A percentile compares a stretch with the other conserved stretches of the same genome.
phyloP scores from a whole-genome alignment of 2,888 invertebrate species.

The Amphipoea lucens region DNA sequence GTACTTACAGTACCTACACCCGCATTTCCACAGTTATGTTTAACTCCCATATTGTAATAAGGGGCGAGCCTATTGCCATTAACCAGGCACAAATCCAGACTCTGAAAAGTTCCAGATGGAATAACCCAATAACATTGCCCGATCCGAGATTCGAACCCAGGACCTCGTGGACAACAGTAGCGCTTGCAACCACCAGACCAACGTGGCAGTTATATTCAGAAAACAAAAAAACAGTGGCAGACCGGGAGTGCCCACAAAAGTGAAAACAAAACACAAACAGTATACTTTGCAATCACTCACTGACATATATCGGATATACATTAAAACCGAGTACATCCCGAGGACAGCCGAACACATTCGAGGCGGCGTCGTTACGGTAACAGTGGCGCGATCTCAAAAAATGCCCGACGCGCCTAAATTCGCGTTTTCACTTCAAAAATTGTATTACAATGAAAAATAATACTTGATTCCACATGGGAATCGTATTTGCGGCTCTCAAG shows the following conservation, averaged over 20 bases:
- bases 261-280: too few species aligned
- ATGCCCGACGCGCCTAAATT: too few species aligned
- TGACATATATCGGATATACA: too few species aligned
- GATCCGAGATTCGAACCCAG: not conserved
- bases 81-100: not conserved
- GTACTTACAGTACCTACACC: not conserved
- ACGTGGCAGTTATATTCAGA: not conserved
- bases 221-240: not conserved
- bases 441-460: not conserved
- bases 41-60: not conserved
- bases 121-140: not conserved
- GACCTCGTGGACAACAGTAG: not conserved
- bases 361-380: too few species aligned
- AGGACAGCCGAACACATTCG: too few species aligned
- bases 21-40: not conserved
- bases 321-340: too few species aligned
- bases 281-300: too few species aligned
- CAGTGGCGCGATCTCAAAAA: too few species aligned
- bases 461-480: conserved; percentile 7
- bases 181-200: not conserved
- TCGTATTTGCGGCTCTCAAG: not conserved
- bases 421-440: not conserved
- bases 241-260: too few species aligned
- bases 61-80: not conserved
- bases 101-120: not conserved